phyloP scores from a whole-genome alignment of 2,113 vertebrate species.

The Bombycilla garrulus region DNA sequence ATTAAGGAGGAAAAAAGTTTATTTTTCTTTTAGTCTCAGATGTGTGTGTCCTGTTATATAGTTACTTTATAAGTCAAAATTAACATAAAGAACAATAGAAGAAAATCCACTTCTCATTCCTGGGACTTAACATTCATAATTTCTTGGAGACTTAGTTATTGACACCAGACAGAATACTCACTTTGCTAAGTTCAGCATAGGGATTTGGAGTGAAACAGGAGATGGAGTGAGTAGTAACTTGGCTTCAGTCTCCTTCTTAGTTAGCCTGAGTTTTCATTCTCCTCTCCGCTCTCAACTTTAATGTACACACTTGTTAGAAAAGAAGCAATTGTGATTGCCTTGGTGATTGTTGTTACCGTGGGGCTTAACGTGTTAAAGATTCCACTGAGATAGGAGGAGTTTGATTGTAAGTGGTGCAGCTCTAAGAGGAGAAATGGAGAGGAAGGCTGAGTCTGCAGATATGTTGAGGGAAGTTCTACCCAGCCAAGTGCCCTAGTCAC shows the following conservation, averaged over 20 bases:
- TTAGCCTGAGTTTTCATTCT: neutral
- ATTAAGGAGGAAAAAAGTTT: neutral
- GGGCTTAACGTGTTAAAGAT: neutral
- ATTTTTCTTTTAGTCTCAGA: neutral
- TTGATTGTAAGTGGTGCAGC: neutral
- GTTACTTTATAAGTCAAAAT: neutral
- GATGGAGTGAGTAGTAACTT: neutral
- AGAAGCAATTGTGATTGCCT: neutral
- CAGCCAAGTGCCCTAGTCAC: neutral
- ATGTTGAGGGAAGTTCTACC: neutral
- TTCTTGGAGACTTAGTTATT: neutral
- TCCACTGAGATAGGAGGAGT: neutral
- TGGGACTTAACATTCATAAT: neutral
- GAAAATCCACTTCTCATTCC: neutral
- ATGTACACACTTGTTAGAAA: neutral
- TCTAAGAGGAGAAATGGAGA: neutral
- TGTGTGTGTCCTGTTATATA: neutral
- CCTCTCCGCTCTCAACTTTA: neutral
- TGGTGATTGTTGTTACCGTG: rapidly evolving
- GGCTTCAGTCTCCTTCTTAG: neutral
- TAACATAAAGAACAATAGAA: neutral
- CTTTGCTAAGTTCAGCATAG: neutral
- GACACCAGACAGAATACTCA: neutral
- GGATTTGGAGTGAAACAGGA: neutral
- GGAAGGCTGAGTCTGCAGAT: neutral